These are phyloP conservation scores for Heptranchias perlo DNA, from an alignment of 2,113 vertebrate species.

Conservation along the genomic window DNA sequence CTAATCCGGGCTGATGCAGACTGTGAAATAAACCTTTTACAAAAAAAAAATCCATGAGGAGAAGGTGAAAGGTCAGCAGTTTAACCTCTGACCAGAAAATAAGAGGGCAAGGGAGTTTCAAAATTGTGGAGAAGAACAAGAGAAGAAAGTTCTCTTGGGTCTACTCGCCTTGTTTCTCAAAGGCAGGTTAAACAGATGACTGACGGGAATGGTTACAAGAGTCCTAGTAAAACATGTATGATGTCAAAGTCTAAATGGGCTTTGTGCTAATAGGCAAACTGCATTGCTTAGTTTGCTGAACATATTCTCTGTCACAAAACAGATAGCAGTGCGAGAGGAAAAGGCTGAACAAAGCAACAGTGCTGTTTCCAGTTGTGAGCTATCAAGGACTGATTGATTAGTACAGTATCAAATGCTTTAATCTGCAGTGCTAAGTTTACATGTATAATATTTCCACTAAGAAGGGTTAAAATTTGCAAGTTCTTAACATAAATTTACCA, in stretches of 20 bases:
- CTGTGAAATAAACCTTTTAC: constrained; percentile 81
- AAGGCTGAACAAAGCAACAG: neutral
- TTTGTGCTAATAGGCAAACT: constrained; percentile 36
- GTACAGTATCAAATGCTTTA: neutral
- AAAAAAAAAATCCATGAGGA: constrained; percentile 66
- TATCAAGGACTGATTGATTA: neutral
- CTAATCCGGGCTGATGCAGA: constrained; percentile 79
- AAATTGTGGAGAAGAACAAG: constrained; percentile 52
- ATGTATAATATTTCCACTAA: neutral
- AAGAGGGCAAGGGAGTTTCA: constrained; percentile 48
- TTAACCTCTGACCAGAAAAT: constrained; percentile 87
- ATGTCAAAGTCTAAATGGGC: constrained; percentile 36
- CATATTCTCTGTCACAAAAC: neutral
- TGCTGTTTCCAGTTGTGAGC: neutral
- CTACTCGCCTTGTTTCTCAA: constrained; percentile 56
- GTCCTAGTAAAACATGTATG: constrained; percentile 43
- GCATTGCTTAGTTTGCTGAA: neutral
- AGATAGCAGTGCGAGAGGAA: neutral
- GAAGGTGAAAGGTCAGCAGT: constrained; percentile 89
- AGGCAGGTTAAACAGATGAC: constrained; percentile 57
- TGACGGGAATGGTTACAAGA: constrained; percentile 50
- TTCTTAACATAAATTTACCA: neutral
- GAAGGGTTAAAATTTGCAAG: neutral
- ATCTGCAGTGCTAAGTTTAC: neutral
- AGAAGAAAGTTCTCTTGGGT: constrained; percentile 50